Conservation (phyloP, 2,888 invertebrate species). For the Cyrtodaria siliqua region DNA sequence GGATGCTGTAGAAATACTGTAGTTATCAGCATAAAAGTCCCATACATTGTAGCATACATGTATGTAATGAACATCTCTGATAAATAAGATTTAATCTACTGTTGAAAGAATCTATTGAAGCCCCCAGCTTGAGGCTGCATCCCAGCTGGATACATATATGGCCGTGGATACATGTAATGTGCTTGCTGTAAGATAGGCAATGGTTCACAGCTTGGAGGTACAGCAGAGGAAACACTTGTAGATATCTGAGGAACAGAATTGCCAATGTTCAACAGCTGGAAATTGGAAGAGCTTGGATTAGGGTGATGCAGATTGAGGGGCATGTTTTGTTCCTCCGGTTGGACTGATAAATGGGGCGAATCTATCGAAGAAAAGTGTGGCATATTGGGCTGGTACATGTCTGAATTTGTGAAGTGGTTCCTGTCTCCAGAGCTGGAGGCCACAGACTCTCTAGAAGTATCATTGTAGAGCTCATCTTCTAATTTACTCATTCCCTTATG, state of each 20-base stretch:
- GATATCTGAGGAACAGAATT: neutral
- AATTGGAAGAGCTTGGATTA: neutral
- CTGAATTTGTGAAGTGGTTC: conserved; percentile 8
- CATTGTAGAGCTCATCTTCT: conserved; percentile 4
- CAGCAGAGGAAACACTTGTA: too few relatives aligned
- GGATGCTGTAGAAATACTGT: too few relatives aligned
- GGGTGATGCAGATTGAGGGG: conserved; percentile 25
- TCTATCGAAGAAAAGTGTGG: conserved; percentile 50
- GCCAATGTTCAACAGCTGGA: conserved; percentile 4
- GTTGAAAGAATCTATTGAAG: conserved; percentile 16
- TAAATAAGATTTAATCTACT: conserved; percentile 1
- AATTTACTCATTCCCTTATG: neutral
- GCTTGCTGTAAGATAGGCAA: conserved; percentile 13
- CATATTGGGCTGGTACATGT: conserved; percentile 40
- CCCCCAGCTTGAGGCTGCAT: conserved; percentile 8
- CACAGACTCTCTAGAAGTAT: conserved; percentile 12
- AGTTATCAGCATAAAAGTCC: too few relatives aligned
- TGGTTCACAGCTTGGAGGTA: neutral
- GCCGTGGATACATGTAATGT: conserved; percentile 61
- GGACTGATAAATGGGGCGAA: conserved; percentile 28
- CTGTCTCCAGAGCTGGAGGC: neutral
- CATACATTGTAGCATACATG: too few relatives aligned
- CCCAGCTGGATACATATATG: conserved; percentile 49
- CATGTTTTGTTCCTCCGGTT: conserved; percentile 21
- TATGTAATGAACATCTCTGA: too few relatives aligned